phyloP scores from a whole-genome alignment of 2,113 vertebrate genomes.

The Melanotaenia duboulayi region DNA sequence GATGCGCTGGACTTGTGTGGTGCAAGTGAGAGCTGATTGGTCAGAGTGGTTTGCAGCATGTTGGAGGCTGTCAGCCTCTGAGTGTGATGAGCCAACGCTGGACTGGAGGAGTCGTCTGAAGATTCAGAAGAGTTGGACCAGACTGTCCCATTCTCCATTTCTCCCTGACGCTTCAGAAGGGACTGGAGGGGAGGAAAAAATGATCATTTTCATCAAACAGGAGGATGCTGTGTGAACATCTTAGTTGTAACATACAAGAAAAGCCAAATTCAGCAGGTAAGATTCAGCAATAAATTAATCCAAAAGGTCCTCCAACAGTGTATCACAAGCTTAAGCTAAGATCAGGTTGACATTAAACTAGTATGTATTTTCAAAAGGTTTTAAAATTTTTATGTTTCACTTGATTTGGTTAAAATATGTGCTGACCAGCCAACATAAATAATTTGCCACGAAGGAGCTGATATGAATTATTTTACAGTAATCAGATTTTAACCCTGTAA shows the following conservation, averaged over 20 bases:
- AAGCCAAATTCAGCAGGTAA: too few species aligned
- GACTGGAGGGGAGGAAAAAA: constrained; percentile 81
- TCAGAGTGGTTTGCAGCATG: constrained; percentile 72
- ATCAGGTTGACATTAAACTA: too few species aligned
- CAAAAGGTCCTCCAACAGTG: too few species aligned
- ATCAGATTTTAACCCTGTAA: too few species aligned
- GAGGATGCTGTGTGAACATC: background rate
- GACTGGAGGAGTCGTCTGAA: constrained; percentile 96
- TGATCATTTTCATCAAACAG: background rate
- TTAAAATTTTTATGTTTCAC: too few species aligned
- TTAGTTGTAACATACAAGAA: background rate
- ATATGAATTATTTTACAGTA: too few species aligned
- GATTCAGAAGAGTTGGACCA: constrained; percentile 99
- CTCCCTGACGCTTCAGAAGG: constrained; percentile 96
- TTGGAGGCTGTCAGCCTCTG: constrained; percentile 71
- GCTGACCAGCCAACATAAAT: too few species aligned
- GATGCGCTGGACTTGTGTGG: constrained; percentile 80
- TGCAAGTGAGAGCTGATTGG: constrained; percentile 88
- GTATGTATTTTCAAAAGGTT: too few species aligned
- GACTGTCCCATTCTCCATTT: constrained; percentile 94
- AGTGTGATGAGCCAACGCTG: constrained; percentile 77
- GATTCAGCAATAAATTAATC: too few species aligned
- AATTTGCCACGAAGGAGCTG: too few species aligned
- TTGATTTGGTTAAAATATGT: too few species aligned
- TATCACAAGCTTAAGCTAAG: too few species aligned